Evolutionary conservation across 2,113 vertebrate species (phyloP), one percentile per base, ranked within the genome.

Genomic region (Corynorhinus townsendii): DNA sequence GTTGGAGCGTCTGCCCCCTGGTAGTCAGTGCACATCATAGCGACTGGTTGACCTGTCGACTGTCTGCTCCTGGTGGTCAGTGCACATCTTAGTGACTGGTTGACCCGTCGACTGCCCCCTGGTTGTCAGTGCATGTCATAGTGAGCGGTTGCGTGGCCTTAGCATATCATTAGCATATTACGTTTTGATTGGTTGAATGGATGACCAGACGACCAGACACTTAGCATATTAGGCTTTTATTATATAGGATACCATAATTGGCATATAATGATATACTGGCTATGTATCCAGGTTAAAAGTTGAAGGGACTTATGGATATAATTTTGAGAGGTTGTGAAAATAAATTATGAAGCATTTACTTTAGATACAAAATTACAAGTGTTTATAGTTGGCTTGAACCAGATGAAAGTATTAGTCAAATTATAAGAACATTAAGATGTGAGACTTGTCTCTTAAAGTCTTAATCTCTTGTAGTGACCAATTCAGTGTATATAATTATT

Each of bases 271-370:
- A 33, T 72, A 56, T 11, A 20, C n/a, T 59, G 30, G 8, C 14
- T 83, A 79, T 40, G 4, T 92, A 20, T 89, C 43, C 38, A 40
- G 71, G 33, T 30, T 43, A 62, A 64, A 86, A 71, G 71, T 54
- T 88, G 35, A 95, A 94, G 86, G 83, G 71, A 43, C 35, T 91
- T 94, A 33, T 38, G 72, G 16, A 30, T 82, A 33, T 87, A 49
- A 91, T 59, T 89, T 73, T 71, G 80, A 86, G 91, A 86, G 19
- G 2, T 89, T 94, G 43, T 77, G 52, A 93, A 96, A 88, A 85
- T 62, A 89, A 93, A 75, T 54, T 93, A 11, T 87, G 89, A 94
- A 96, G 19, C 38, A 94, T 94, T 94, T 87, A 90, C 24, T 83
- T 79, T 66, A 72, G 85, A 86, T 93, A 17, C 94, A 83, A 92